A percentile compares a stretch with the other conserved stretches of the same genome.
Conservation (phyloP, 2,888 invertebrate genomes). For the Petrolisthes manimaculis region DNA sequence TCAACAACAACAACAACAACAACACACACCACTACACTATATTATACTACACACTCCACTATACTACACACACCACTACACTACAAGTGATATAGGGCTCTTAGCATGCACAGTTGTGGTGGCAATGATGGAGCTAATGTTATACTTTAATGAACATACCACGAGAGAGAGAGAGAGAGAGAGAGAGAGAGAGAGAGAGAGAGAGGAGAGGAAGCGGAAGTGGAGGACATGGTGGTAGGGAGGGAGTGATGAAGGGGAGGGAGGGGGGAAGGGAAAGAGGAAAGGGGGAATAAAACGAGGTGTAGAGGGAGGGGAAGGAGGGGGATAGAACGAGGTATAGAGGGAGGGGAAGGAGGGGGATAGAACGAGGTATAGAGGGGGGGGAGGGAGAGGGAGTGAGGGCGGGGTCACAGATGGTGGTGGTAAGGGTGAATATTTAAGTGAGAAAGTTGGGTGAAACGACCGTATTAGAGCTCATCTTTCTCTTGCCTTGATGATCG, state of each 20-base stretch:
- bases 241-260: not conserved
- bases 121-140: not conserved
- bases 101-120: too few relatives aligned
- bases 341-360: not conserved
- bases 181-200: constrained; percentile 27
- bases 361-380: not conserved
- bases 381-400: not conserved
- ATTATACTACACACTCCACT: not conserved
- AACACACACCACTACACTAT: too few relatives aligned
- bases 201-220: not conserved
- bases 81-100: not conserved
- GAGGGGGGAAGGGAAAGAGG: constrained; percentile 7
- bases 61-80: not conserved
- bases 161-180: constrained; percentile 26
- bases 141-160: not conserved
- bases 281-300: not conserved
- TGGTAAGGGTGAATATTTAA: not conserved
- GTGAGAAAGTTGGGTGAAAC: not conserved
- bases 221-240: not conserved
- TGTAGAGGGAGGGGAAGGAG: not conserved
- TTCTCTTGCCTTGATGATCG: not conserved
- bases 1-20: too few relatives aligned
- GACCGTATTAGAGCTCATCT: too few relatives aligned
- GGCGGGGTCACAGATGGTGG: not conserved
- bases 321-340: not conserved